Conservation (phyloP, 1,140 invertebrate genomes). For the Elymnias hypermnestra region DNA sequence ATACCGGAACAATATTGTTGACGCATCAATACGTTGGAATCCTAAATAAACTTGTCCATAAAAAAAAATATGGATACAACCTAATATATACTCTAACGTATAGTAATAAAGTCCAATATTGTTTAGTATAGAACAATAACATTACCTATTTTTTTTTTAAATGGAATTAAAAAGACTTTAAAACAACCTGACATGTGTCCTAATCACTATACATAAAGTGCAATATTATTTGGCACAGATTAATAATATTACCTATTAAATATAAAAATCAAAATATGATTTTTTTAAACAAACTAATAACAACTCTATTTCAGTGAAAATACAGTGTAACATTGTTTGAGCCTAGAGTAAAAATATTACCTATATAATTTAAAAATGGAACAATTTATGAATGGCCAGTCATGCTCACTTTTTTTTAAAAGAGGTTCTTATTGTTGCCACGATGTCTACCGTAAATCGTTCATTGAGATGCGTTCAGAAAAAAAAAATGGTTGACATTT, state of each 20-base stretch:
- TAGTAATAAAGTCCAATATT: slow-evolving; percentile 11
- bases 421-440: slow-evolving; percentile 43
- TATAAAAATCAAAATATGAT: no score
- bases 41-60: slow-evolving; percentile 33
- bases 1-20: slow-evolving; percentile 28
- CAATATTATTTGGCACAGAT: no score
- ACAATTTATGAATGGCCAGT: slow-evolving; percentile 27
- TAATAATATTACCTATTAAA: no score
- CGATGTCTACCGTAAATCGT: slow-evolving; percentile 55
- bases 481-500: slow-evolving; percentile 39
- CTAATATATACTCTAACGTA: not conserved
- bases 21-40: slow-evolving; percentile 30
- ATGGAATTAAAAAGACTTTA: no score
- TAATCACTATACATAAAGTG: no score
- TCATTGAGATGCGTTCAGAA: slow-evolving; percentile 32
- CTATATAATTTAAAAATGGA: slow-evolving; percentile 19
- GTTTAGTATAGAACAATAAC: not conserved
- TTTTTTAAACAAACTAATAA: no score
- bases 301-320: no score
- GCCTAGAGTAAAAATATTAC: no score
- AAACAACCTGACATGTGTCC: no score
- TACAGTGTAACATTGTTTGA: no score
- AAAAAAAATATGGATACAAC: slow-evolving; percentile 15
- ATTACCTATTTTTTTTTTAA: no score
- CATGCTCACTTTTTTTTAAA: slow-evolving; percentile 30